Percentiles rank a stretch among this genome's conserved stretches.
Evolutionary conservation across 2,113 vertebrate genomes (phyloP).

Genomic region (Phainopepla nitens): DNA sequence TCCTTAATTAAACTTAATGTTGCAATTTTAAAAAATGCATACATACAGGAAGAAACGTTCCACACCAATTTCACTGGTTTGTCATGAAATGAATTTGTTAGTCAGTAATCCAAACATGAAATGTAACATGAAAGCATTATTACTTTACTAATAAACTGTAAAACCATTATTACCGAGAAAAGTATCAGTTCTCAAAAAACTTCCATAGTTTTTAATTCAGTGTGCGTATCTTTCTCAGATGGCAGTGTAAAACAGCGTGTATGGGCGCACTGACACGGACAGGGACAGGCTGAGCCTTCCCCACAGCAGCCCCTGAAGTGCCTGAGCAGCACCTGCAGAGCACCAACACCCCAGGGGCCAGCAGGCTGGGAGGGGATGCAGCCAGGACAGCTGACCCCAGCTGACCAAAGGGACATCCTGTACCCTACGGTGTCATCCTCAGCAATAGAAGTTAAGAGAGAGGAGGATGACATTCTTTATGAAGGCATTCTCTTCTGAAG

Average conservation of each 20-base stretch:
- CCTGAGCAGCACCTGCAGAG: neutral
- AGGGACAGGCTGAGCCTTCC: neutral
- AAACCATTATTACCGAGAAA: neutral
- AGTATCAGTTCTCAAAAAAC: neutral
- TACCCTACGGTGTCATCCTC: fast-evolving
- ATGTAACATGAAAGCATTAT: neutral
- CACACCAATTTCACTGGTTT: neutral
- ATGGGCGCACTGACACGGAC: neutral
- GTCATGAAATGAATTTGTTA: neutral
- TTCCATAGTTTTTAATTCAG: neutral
- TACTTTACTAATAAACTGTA: neutral
- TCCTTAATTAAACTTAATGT: neutral
- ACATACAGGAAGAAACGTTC: neutral
- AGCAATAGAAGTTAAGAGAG: neutral
- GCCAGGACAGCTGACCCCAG: neutral
- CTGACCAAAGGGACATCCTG: neutral
- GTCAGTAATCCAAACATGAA: neutral
- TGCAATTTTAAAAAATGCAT: neutral
- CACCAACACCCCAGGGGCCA: neutral
- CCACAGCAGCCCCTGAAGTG: neutral
- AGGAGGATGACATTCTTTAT: neutral
- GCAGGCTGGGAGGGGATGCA: neutral
- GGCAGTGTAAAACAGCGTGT: fast-evolving
- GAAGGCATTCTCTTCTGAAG: fast-evolving
- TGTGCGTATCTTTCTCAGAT: fast-evolving